Evolutionary conservation across 2,888 invertebrate genomes (phyloP), one percentile per base, ranked within the genome.

Genomic region (Drosophila formosana): DNA sequence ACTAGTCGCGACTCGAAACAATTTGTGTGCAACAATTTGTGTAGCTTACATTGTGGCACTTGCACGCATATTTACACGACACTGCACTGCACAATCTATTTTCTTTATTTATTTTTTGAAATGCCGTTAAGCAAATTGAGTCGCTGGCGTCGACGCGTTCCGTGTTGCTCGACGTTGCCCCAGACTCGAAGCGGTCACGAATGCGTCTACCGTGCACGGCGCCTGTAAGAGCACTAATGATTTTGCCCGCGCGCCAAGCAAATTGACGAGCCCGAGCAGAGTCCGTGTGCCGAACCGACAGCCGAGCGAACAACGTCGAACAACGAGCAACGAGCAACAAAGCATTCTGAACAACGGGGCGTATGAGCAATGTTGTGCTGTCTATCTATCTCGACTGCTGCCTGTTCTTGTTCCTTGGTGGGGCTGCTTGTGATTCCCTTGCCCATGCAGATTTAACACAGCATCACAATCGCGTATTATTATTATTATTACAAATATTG

Each of bases 201-300:
- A 66, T 75, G 86, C 91, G 90, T 91, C 92, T 89, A 91, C 89
- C 89, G 89, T 89, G 88, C 88, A 90, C 91, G 91, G 90, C 90
- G 91, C 91, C 91, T 91, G 91, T 90, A 88, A 90, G 89, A 91
- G 88, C 88, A 91, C 91, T 91, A 92, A 92, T 90, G 88, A 89
- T 89, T 87, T 83, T 86, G 80, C 80, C 74, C 83, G 84, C 50
- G 60, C 75, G 62, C 30, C 72, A 61, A 60, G 56, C 52, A 67
- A 64, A 78, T 67, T 55, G 73, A 62, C 71, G 75, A 53, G 66
- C 63, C 26, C 75, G 58, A 75, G 37, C 66, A 34, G 46, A 28
- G 55, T 72, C 72, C 72, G 74, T 72, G 74, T 72, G 75, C 63
- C 56, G 63, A 69, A 23, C 23, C 68, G 4, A 11, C n/a, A 1